These are phyloP conservation scores for Actenoides lindsayi DNA, from an alignment of 2,113 vertebrate species.

Conservation along the genomic window DNA sequence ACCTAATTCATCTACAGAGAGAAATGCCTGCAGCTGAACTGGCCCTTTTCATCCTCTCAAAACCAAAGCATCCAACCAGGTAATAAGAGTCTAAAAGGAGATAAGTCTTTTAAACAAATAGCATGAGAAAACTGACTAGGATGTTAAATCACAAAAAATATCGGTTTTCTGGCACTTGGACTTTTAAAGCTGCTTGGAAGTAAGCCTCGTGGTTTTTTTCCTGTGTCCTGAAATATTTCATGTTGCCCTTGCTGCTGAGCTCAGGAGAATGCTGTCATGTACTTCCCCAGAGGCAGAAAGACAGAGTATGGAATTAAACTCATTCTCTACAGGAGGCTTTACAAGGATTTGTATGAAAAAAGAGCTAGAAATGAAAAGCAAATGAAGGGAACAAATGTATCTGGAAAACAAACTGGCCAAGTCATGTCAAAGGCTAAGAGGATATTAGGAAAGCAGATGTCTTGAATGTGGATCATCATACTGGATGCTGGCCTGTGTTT, in stretches of 20 bases:
- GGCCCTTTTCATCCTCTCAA: neutral
- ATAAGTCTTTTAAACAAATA: neutral
- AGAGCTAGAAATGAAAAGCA: neutral
- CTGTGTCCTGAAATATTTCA: neutral
- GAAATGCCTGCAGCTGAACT: neutral
- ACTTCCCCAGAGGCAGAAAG: neutral
- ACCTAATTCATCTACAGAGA: neutral
- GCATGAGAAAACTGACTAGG: neutral
- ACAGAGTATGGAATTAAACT: neutral
- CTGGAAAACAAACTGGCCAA: neutral
- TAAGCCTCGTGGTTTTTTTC: neutral
- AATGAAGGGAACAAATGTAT: neutral
- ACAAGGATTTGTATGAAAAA: neutral
- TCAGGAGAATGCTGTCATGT: neutral
- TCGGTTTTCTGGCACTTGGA: neutral
- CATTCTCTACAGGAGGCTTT: neutral
- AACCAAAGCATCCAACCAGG: neutral
- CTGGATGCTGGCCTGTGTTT: neutral
- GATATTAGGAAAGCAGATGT: neutral
- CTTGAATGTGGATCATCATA: neutral
- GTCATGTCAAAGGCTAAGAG: neutral
- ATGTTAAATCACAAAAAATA: neutral
- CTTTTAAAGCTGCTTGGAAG: neutral
- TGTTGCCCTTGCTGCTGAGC: neutral
- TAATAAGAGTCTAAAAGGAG: neutral